These are phyloP conservation scores for Torymus texanus DNA, from an alignment of 2,888 invertebrate genomes.

Conservation along the genomic window DNA sequence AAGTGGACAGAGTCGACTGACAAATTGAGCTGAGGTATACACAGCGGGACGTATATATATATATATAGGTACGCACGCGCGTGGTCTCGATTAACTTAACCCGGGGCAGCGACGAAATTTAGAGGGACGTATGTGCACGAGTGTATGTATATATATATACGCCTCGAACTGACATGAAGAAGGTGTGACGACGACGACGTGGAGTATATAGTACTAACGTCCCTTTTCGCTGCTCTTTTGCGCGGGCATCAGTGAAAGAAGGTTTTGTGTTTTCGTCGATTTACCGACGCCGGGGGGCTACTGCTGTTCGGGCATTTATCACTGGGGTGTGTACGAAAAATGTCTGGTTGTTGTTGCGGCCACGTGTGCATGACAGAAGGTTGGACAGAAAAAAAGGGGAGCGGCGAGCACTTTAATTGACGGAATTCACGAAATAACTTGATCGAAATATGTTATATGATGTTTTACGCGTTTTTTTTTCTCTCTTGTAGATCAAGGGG, in stretches of 20 bases:
- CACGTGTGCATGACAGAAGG: not conserved
- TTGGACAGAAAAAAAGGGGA: not conserved
- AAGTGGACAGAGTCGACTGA: not conserved
- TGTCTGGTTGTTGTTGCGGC: not conserved
- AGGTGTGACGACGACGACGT: conserved; percentile 3
- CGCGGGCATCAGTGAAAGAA: not conserved
- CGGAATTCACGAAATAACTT: conserved; percentile 24
- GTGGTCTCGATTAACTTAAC: conserved; percentile 25
- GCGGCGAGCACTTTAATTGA: conserved; percentile 7
- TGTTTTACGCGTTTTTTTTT: not conserved
- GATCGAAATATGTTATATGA: conserved; percentile 14
- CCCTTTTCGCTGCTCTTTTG: conserved; percentile 1
- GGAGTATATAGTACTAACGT: not conserved
- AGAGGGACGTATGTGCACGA: not conserved
- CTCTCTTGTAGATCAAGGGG: not conserved
- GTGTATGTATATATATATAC: too few relatives aligned
- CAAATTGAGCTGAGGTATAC: not conserved
- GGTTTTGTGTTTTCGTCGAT: too few relatives aligned
- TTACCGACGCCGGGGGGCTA: too few relatives aligned
- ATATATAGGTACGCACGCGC: too few relatives aligned
- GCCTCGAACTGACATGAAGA: conserved; percentile 25
- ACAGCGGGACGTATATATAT: not conserved
- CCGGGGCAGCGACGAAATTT: conserved; percentile 25
- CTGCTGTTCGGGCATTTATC: conserved; percentile 13
- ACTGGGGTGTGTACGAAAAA: conserved; percentile 13